These are phyloP conservation scores for Halictus rubicundus DNA, from an alignment of 1,140 invertebrate species.

Conservation along the genomic window DNA sequence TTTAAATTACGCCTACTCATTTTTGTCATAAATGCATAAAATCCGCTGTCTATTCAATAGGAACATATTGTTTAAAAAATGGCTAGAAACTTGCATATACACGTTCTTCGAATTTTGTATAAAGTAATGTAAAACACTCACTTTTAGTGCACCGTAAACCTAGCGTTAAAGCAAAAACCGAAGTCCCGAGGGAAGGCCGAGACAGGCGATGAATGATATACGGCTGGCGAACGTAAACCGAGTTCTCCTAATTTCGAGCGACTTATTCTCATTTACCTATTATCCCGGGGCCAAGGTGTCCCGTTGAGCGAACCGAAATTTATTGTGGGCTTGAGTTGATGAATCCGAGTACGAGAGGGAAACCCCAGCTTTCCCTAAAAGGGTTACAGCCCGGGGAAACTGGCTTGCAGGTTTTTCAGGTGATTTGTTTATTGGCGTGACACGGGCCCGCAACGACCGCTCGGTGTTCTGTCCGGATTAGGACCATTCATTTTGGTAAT, in stretches of 20 bases:
- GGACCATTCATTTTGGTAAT: conserved; percentile 3
- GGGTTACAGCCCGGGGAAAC: not conserved
- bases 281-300: not conserved
- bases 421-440: conserved; percentile 11
- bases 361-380: conserved; percentile 19
- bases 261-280: not conserved
- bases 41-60: too few species aligned
- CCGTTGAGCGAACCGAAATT: not conserved
- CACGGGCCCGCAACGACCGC: not conserved
- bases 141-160: too few species aligned
- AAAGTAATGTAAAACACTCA: too few species aligned
- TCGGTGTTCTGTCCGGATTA: not conserved
- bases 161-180: too few species aligned
- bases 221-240: too few species aligned
- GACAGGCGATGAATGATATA: too few species aligned
- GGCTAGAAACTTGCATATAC: too few species aligned
- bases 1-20: too few species aligned
- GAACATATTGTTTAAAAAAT: too few species aligned
- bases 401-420: not conserved
- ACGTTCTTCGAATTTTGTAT: too few species aligned
- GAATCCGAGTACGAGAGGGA: not conserved
- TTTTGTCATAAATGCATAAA: too few species aligned
- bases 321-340: conserved; percentile 1
- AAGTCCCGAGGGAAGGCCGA: too few species aligned
- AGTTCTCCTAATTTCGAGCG: not conserved